A percentile compares a stretch with the other conserved stretches of the same genome.
Conservation (phyloP, 1,140 invertebrate species). For the Pogonus chalceus region DNA sequence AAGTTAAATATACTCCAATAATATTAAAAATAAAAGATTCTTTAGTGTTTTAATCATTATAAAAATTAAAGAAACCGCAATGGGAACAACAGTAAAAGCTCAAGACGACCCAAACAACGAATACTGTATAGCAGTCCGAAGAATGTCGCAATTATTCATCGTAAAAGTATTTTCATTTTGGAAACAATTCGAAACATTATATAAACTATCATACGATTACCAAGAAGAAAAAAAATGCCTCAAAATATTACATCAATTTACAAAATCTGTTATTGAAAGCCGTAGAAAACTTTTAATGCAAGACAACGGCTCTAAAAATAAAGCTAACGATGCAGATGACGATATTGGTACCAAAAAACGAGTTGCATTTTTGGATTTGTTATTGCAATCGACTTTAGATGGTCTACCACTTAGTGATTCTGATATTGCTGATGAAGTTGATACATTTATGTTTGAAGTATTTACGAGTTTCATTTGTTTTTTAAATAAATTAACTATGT, state of each 20-base stretch:
- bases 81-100: conserved; percentile 65
- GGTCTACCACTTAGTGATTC: conserved; percentile 37
- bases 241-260: conserved; percentile 9
- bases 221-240: conserved; percentile 6
- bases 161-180: background rate
- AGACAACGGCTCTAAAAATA: background rate
- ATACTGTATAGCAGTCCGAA: conserved; percentile 59
- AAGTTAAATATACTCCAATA: too few relatives aligned
- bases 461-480: too few relatives aligned
- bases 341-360: conserved; percentile 12
- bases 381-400: conserved; percentile 40
- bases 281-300: background rate
- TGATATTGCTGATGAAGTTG: conserved; percentile 72
- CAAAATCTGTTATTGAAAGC: conserved; percentile 8
- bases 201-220: conserved; percentile 15
- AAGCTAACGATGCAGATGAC: background rate
- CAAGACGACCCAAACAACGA: conserved; percentile 56
- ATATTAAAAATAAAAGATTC: too few relatives aligned
- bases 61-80: conserved; percentile 69
- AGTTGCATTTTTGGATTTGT: conserved; percentile 12
- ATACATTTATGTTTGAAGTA: conserved; percentile 68
- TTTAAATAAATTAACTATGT: too few relatives aligned
- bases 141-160: conserved; percentile 19
- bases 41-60: conserved; percentile 18
- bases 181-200: conserved; percentile 17